A percentile compares a stretch with the other conserved stretches of the same genome.
These are phyloP conservation scores for Rugalucina vietnamica DNA, from an alignment of 2,888 invertebrate species.

Conservation along the genomic window DNA sequence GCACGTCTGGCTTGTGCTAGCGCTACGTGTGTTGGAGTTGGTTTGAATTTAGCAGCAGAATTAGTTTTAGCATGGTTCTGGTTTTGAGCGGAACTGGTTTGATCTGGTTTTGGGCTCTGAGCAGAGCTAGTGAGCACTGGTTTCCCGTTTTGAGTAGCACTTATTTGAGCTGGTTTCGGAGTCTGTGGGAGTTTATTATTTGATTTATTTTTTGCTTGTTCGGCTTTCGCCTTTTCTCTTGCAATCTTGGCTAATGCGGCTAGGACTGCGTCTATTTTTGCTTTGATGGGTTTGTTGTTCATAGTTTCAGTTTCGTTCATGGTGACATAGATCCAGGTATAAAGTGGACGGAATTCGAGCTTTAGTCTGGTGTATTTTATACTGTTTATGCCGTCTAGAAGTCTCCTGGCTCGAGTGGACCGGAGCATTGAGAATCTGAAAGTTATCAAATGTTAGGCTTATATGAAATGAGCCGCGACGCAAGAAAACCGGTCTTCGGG, in stretches of 20 bases:
- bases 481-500: too few species aligned
- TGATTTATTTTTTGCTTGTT: not conserved
- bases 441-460: slow-evolving; percentile 12
- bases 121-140: too few species aligned
- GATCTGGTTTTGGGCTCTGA: not conserved
- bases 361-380: slow-evolving; percentile 64
- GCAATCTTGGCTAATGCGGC: not conserved
- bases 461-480: too few species aligned
- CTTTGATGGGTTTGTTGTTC: slow-evolving; percentile 34
- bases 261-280: not conserved
- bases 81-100: not conserved
- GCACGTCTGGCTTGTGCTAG: not conserved
- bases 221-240: not conserved
- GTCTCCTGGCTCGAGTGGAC: slow-evolving; percentile 59
- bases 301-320: slow-evolving; percentile 60
- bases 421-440: slow-evolving; percentile 67
- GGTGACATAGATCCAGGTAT: slow-evolving; percentile 65
- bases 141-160: not conserved
- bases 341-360: slow-evolving; percentile 58
- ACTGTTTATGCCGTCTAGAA: slow-evolving; percentile 68
- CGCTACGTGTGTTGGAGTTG: not conserved
- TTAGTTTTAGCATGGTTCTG: too few species aligned
- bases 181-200: not conserved
- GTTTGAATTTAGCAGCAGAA: too few species aligned
- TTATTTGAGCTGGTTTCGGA: too few species aligned